Evolutionary conservation across 2,797 vertebrate species (phyloP).

Genomic region (Megaceryle alcyon): DNA sequence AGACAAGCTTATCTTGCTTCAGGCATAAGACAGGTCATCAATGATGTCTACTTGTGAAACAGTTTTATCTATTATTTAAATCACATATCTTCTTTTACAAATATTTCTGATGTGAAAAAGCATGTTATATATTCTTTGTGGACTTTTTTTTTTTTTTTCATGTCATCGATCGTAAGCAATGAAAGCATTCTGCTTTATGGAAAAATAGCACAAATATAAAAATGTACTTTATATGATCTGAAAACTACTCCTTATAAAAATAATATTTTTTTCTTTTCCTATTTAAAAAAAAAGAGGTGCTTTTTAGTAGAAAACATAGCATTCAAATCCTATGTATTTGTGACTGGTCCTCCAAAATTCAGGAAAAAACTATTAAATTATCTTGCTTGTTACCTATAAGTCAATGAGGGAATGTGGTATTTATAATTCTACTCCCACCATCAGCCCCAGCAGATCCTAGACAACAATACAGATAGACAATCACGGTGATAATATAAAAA

Average conservation of each 20-base stretch:
- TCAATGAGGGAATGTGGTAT: neutral
- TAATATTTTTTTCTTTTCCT: neutral
- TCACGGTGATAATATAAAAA: neutral
- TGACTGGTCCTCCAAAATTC: neutral
- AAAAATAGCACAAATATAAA: neutral
- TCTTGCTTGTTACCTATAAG: neutral
- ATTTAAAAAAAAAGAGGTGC: neutral
- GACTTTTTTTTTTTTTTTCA: neutral
- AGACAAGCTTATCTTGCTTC: slow-evolving; percentile 60
- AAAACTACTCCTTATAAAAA: neutral
- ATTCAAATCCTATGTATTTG: neutral
- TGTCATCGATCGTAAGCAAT: neutral
- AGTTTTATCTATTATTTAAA: slow-evolving; percentile 24
- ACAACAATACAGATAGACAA: neutral
- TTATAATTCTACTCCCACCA: neutral
- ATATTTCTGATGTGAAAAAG: neutral
- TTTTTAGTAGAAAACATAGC: neutral
- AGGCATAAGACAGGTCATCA: slow-evolving; percentile 60
- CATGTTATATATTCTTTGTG: neutral
- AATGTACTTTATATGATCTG: neutral
- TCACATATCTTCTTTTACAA: neutral
- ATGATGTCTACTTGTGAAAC: slow-evolving; percentile 21
- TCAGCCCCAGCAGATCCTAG: neutral
- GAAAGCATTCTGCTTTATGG: neutral
- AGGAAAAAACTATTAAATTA: neutral